Base-by-base conservation (phyloP, 2,888 invertebrate genomes). In the Lycaena phlaeas region DNA sequence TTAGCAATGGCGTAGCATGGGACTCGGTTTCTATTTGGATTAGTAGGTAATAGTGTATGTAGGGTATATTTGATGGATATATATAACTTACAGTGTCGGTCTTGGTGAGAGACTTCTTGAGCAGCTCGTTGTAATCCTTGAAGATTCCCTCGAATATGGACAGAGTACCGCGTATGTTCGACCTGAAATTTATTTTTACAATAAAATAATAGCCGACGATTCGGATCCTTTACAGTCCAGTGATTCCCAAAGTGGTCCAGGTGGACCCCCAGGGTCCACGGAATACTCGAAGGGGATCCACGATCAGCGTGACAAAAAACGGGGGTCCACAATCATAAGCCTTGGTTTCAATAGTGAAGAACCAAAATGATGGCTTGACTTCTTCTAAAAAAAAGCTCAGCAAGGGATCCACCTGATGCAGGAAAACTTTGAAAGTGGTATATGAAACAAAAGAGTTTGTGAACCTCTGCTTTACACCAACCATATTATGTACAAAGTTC, bases 101-200 rank as follows among this genome's bases (percentile, higher is more conserved):
- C 38, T 65, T 64, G 0, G 59, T 52, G 0, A 60, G 39, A 0
- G 55, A 40, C 14, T 65, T 77, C 53, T 73, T 72, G 4, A 81
- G 46, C 0, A 77, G 42, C 27, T 77, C 76, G 30, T 72, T 76
- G 57, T 76, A 77, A 36, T 84, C 84, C 38, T 71, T 68, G 58
- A 85, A 84, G 39, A 86, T 76, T 1, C 70, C 75, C 45, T 85
- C 79, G 46, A 86, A 77, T 61, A 82, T 75, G 2, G 71, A 53
- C 27, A 86, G 43, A 1, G 71, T 64, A 6, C 76, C 65, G 38
- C 69, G 64, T 0, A 85, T 65, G 60, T 78, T 75, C 0, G 65
- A 68, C 10, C 86, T 86, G 61, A 36, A 45, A 48, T 18, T 5
- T 29, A 27, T 28, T 17, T n/a, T 4, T 3, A 22, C 9, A 22